Conservation (phyloP, 2,113 vertebrate genomes). For the Nannobrachium achirus region DNA sequence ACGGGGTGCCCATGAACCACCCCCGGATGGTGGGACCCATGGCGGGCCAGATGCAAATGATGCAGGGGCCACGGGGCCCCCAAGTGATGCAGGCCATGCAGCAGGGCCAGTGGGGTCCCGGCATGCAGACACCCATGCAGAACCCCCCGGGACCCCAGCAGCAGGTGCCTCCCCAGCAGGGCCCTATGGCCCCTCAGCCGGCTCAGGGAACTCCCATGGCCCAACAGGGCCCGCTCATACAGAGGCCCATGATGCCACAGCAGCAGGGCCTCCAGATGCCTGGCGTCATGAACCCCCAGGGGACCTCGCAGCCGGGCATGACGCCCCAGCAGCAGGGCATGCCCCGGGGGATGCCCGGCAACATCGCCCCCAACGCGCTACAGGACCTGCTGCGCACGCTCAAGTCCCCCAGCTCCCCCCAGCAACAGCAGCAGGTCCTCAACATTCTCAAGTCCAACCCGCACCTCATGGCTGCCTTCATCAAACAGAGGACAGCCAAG, state of each 20-base stretch:
- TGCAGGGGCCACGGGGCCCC: constrained; percentile 84
- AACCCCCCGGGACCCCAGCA: constrained; percentile 72
- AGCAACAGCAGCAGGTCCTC: constrained; percentile 98
- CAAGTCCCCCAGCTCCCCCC: constrained; percentile 95
- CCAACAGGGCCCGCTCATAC: constrained; percentile 79
- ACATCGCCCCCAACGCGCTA: constrained; percentile 91
- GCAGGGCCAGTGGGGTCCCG: constrained; percentile 86
- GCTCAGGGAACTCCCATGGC: constrained; percentile 61
- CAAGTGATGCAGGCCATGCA: constrained; percentile 87
- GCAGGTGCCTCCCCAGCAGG: constrained; percentile 80
- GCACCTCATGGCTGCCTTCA: constrained; percentile 99
- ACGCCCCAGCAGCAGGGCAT: constrained; percentile 82
- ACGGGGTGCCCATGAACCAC: constrained; percentile 88
- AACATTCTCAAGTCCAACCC: constrained; percentile 98
- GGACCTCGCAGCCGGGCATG: constrained; percentile 84
- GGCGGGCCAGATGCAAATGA: constrained; percentile 86
- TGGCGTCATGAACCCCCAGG: constrained; percentile 68
- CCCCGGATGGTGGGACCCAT: constrained; percentile 85
- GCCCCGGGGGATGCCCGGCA: constrained; percentile 78
- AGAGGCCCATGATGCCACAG: constrained; percentile 86
- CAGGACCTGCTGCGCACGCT: constrained; percentile 94
- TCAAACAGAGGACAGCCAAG: constrained; percentile 97
- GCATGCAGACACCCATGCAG: constrained; percentile 71
- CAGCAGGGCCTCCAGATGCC: constrained; percentile 70
- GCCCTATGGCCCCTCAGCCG: constrained; percentile 70